phyloP scores from a whole-genome alignment of 1,140 invertebrate species.

The Zaprionus camerounensis region DNA sequence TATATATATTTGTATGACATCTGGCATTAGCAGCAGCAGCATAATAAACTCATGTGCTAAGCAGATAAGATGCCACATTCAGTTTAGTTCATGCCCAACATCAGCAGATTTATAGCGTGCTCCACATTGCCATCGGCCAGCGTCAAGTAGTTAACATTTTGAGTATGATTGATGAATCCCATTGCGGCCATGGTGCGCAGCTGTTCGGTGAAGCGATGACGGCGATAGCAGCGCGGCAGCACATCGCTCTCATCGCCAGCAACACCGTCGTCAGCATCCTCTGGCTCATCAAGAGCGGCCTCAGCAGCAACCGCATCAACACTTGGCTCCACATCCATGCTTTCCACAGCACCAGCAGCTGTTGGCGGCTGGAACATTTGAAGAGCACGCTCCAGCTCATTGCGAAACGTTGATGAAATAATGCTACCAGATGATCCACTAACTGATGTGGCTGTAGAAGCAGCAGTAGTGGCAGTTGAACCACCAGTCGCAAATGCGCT shows the following conservation, averaged over 20 bases:
- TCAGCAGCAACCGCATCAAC: not conserved
- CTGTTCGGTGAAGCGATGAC: slow-evolving; percentile 85
- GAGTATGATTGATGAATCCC: slow-evolving; percentile 93
- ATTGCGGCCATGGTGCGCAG: slow-evolving; percentile 94
- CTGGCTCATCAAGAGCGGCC: slow-evolving; percentile 23
- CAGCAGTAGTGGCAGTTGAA: not conserved
- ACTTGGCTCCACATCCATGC: slow-evolving; percentile 60
- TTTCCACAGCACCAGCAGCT: slow-evolving; percentile 39
- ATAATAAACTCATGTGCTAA: slow-evolving; percentile 58
- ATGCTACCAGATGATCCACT: slow-evolving; percentile 48
- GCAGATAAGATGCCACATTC: slow-evolving; percentile 1
- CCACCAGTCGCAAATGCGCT: slow-evolving; percentile 16
- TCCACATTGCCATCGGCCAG: slow-evolving; percentile 94
- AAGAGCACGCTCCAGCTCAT: slow-evolving; percentile 68
- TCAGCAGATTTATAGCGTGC: slow-evolving; percentile 92
- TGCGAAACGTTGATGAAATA: slow-evolving; percentile 64
- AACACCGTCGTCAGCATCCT: slow-evolving; percentile 55
- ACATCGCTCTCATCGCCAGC: slow-evolving; percentile 68
- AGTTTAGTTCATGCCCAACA: slow-evolving; percentile 84
- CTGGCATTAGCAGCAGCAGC: slow-evolving; percentile 37
- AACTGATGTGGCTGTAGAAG: not conserved
- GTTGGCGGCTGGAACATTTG: slow-evolving; percentile 58
- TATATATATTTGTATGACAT: slow-evolving; percentile 35
- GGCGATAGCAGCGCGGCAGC: slow-evolving; percentile 67
- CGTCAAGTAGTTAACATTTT: slow-evolving; percentile 93